phyloP scores from a whole-genome alignment of 2,888 invertebrate genomes.

The Nomada hirtipes region DNA sequence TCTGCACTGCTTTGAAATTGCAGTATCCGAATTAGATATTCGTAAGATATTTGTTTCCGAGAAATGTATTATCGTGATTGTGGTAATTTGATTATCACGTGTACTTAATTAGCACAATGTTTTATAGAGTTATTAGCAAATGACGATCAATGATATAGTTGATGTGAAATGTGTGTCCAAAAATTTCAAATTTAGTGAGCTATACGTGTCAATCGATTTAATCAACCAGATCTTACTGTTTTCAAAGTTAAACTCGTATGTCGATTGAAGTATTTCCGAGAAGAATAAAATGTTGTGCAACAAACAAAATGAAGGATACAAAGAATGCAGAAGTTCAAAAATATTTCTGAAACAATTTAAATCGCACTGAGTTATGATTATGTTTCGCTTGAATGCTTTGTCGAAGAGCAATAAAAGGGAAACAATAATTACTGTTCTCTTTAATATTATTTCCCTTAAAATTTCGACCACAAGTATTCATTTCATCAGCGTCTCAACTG shows the following conservation, averaged over 20 bases:
- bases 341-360: not conserved
- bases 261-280: not conserved
- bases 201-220: not conserved
- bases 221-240: too few species aligned
- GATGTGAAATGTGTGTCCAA: not conserved
- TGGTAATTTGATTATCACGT: conserved; percentile 4
- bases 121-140: conserved; percentile 21
- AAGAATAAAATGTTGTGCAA: not conserved
- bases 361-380: not conserved
- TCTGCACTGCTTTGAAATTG: not conserved
- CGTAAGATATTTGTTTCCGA: not conserved
- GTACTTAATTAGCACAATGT: not conserved
- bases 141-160: conserved; percentile 10
- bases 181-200: not conserved
- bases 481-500: too few species aligned
- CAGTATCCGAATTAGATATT: not conserved
- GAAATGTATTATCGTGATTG: not conserved
- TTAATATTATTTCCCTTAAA: not conserved
- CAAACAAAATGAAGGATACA: not conserved
- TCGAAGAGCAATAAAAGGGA: too few species aligned
- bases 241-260: too few species aligned
- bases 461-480: not conserved
- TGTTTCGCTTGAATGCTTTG: too few species aligned
- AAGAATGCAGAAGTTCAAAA: not conserved
- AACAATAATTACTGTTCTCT: too few species aligned